Percentiles rank a stretch among this genome's conserved stretches.
These are phyloP conservation scores for Drosophila trapezifrons DNA, from an alignment of 1,140 invertebrate species.

Conservation along the genomic window DNA sequence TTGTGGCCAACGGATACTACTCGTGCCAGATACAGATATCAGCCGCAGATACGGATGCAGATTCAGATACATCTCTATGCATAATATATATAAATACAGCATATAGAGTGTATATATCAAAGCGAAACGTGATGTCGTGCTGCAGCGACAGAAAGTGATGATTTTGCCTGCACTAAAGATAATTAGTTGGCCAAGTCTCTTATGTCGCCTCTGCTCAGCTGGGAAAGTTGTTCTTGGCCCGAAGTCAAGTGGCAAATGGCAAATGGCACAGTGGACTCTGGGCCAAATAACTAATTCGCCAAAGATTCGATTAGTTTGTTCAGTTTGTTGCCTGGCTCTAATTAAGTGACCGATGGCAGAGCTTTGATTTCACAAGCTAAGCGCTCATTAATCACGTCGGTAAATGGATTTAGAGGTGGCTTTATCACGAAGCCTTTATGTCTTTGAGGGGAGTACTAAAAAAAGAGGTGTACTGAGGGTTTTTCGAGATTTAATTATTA, in stretches of 20 bases:
- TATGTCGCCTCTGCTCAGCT: conserved; percentile 4
- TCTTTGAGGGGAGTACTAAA: neutral
- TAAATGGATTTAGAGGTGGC: neutral
- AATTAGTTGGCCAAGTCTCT: conserved; percentile 36
- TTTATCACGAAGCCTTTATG: neutral
- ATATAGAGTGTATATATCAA: conserved; percentile 4
- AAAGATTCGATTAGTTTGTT: conserved; percentile 4
- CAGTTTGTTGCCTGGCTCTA: neutral
- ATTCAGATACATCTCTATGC: conserved; percentile 17
- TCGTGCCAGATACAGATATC: conserved; percentile 25
- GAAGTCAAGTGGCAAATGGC: conserved; percentile 15
- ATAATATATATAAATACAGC: neutral
- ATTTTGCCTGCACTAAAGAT: conserved; percentile 33
- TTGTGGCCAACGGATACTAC: conserved; percentile 26
- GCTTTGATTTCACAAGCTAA: conserved; percentile 2
- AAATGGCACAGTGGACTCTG: conserved; percentile 5
- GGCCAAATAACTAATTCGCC: neutral
- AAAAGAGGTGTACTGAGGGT: too few species aligned
- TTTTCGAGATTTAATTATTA: too few species aligned
- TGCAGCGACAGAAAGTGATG: conserved; percentile 3
- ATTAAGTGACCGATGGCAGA: conserved; percentile 8
- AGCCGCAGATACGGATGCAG: conserved; percentile 16
- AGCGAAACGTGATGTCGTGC: conserved; percentile 33
- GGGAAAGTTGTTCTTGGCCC: conserved; percentile 13
- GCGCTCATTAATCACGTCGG: neutral